These are phyloP conservation scores for Channallabes apus DNA, from an alignment of 2,797 vertebrate genomes.

Conservation along the genomic window DNA sequence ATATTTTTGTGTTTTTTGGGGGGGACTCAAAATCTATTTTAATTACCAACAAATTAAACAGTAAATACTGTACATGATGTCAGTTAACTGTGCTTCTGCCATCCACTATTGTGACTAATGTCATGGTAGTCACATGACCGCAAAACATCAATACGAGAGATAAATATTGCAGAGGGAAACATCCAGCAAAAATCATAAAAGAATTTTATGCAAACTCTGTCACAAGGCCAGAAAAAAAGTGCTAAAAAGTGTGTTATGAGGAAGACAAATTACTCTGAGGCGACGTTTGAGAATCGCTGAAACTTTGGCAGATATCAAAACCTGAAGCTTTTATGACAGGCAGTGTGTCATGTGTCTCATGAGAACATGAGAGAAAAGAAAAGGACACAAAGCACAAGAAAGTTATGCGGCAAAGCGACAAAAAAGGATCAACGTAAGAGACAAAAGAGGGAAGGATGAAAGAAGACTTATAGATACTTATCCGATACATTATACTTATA, in stretches of 20 bases:
- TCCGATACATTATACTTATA: too few species aligned
- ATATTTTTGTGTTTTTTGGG: too few species aligned
- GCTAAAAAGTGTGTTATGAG: neutral
- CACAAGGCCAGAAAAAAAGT: neutral
- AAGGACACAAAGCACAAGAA: neutral
- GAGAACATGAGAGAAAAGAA: neutral
- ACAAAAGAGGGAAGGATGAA: neutral
- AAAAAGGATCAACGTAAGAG: neutral
- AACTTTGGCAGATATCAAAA: constrained; percentile 5
- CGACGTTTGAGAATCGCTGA: neutral
- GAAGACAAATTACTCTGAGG: neutral
- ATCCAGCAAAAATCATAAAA: neutral
- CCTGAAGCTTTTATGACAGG: neutral
- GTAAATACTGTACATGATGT: too few species aligned
- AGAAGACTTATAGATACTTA: neutral
- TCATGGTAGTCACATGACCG: too few species aligned
- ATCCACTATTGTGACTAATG: too few species aligned
- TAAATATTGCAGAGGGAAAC: neutral
- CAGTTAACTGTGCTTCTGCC: too few species aligned
- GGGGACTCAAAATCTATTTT: too few species aligned
- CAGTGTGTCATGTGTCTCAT: neutral
- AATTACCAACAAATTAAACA: too few species aligned
- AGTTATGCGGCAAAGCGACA: neutral
- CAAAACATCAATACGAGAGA: neutral
- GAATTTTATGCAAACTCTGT: neutral